Evolutionary conservation across 2,888 invertebrate genomes (phyloP).

Genomic region (Tenthredo distinguenda): DNA sequence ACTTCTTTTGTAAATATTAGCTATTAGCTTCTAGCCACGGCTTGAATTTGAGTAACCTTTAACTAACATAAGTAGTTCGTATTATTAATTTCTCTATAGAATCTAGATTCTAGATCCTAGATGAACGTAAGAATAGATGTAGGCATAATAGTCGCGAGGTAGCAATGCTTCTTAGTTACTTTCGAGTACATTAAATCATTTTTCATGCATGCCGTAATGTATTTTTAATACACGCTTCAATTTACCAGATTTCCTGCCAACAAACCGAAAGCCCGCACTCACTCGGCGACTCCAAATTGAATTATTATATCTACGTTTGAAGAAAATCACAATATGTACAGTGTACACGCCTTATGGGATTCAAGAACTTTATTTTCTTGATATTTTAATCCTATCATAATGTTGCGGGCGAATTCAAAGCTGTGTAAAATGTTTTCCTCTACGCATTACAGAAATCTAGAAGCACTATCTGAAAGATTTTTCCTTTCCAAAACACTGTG

Average conservation of each 20-base stretch:
- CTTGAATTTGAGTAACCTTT: not conserved
- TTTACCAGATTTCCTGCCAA: not conserved
- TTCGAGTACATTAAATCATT: not conserved
- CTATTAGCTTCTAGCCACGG: not conserved
- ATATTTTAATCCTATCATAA: not conserved
- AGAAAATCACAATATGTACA: too few relatives aligned
- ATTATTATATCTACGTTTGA: not conserved
- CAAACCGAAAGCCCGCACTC: not conserved
- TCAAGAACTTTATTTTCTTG: not conserved
- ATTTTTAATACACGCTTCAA: not conserved
- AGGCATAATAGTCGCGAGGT: not conserved
- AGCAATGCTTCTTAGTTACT: constrained; percentile 5
- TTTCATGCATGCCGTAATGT: constrained; percentile 15
- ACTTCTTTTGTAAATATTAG: not conserved
- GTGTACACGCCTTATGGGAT: not conserved
- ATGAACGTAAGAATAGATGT: not conserved
- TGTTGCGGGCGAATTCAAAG: not conserved
- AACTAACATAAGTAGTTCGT: not conserved
- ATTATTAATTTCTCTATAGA: not conserved
- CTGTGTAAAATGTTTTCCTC: not conserved
- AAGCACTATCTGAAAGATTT: not conserved
- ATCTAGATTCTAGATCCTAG: not conserved
- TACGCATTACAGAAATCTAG: not conserved
- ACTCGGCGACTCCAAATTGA: not conserved
- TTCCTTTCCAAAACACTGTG: not conserved